Evolutionary conservation across 1,140 invertebrate species (phyloP).

Genomic region (Chironomus striatipennis): DNA sequence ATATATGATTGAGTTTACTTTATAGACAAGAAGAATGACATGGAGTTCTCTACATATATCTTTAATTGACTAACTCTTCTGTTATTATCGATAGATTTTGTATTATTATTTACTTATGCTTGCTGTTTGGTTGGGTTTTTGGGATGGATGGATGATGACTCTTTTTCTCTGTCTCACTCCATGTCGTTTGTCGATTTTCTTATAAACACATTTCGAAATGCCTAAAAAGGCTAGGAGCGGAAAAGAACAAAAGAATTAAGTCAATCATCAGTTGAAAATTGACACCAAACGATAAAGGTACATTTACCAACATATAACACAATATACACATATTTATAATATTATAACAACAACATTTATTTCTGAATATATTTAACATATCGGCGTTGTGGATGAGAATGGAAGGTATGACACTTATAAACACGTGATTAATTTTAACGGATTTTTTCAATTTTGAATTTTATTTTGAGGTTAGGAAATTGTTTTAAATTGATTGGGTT

Average conservation of each 20-base stretch:
- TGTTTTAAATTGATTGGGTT: no score
- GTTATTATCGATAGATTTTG: neutral
- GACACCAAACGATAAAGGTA: neutral
- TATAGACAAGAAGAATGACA: neutral
- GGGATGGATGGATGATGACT: neutral
- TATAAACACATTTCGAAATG: neutral
- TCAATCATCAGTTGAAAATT: conserved; percentile 14
- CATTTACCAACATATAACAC: no score
- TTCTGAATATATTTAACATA: neutral
- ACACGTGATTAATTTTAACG: no score
- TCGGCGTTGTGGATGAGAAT: neutral
- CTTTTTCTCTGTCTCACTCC: no score
- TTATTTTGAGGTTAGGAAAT: no score
- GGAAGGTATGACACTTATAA: neutral
- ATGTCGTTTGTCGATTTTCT: no score
- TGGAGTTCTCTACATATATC: neutral
- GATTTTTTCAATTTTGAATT: no score
- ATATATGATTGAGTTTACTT: no score
- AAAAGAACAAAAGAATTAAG: conserved; percentile 7
- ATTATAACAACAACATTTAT: no score
- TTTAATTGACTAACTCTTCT: no score
- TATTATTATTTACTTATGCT: neutral
- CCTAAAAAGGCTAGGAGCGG: neutral
- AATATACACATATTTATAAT: no score
- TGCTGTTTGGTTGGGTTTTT: neutral